Conservation (phyloP, 2,113 vertebrate species). For the Cyphomyrus plagiostoma region DNA sequence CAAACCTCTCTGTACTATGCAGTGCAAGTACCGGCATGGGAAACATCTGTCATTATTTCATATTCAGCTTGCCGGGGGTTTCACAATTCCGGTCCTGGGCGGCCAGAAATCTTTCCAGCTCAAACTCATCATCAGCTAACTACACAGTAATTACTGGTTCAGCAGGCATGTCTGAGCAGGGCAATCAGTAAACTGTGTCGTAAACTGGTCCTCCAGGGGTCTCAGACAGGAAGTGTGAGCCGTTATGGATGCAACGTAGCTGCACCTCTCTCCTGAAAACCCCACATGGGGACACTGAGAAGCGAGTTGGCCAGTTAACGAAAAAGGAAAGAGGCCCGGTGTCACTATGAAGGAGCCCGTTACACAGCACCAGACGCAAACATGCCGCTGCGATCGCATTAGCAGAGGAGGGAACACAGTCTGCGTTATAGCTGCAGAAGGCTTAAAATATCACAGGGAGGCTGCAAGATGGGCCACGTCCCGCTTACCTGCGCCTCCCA, state of each 20-base stretch:
- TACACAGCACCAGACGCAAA: background rate
- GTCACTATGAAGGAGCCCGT: background rate
- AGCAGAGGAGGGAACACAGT: background rate
- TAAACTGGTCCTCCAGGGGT: background rate
- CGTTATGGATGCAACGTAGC: background rate
- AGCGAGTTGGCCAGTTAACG: background rate
- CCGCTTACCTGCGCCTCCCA: constrained; percentile 89
- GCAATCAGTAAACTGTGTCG: background rate
- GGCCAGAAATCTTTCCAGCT: background rate
- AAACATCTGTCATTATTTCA: background rate
- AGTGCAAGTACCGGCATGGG: background rate
- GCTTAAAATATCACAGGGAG: background rate
- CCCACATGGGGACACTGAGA: background rate
- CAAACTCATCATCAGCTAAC: background rate
- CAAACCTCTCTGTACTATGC: background rate
- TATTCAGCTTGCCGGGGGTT: background rate
- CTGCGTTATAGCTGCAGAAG: background rate
- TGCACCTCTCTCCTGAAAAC: background rate
- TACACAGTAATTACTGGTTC: background rate
- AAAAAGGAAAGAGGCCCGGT: background rate
- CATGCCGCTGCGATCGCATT: background rate
- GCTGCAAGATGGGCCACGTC: background rate
- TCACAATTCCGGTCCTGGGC: background rate
- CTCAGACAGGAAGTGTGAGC: background rate
- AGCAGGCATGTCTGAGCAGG: background rate